Base-by-base conservation (phyloP, 2,797 vertebrate species). In the Rhabdomys pumilio region DNA sequence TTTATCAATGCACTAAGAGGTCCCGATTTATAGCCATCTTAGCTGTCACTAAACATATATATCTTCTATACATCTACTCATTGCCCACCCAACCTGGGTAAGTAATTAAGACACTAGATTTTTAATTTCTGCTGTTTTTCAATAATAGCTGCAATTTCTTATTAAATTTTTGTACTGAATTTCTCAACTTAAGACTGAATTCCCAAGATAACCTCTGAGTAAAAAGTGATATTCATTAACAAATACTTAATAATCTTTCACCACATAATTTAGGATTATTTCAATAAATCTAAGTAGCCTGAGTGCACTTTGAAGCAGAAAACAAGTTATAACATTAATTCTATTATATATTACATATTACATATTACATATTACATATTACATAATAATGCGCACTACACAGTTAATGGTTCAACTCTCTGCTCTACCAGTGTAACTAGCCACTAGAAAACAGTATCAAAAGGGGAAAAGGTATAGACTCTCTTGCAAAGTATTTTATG, bases 121-220 rank as follows among this genome's bases (percentile, higher is more conserved):
- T 81, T 89, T 89, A 83, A 73, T 86, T 93, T 82, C 6, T 86
- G 61, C 63, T 69, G 75, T 75, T 63, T 87, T 67, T 34, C 4
- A 87, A 57, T 55, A 90, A 93, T 89, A 89, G 59, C 73, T 77
- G 26, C 22, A 84, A 95, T 89, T 73, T 89, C 67, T 90, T 92
- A 88, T 86, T 50, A 93, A 95, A 91, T 77, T 53, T 95, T 89
- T 95, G 9, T 88, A 83, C n/a, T 93, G 15, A 94, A 90, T 29
- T 90, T 96, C 4, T 47, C 63, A 92, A 82, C 89, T 93, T 94
- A 94, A 94, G 69, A 93, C n/a, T n/a, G 77, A 95, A 91, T 89
- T 90, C 59, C 53, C 44, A 93, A 57, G 7, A 67, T 84, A 96
- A 67, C 80, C 85, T 95, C 92, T 91, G 83, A 90, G 15, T 80